These are phyloP conservation scores for Dryas iulia DNA, from an alignment of 1,140 invertebrate species.

Conservation along the genomic window DNA sequence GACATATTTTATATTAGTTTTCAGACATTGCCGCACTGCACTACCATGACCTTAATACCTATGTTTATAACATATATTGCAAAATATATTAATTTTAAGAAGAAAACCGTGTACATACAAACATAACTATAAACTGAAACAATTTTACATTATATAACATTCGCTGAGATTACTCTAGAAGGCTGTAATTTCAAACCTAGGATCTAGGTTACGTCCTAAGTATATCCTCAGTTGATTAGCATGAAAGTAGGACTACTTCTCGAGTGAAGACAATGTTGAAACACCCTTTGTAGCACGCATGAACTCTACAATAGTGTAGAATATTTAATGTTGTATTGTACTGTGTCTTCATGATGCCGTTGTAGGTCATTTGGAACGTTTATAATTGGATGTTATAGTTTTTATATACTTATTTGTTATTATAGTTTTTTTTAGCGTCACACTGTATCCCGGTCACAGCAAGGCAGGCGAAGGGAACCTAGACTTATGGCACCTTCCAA, in stretches of 20 bases:
- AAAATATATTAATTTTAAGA: no score
- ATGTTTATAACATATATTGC: no score
- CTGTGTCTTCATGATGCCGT: neutral
- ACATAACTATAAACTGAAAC: neutral
- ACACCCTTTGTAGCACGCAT: neutral
- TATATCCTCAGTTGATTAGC: constrained; percentile 20
- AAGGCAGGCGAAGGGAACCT: no score
- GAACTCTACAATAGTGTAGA: neutral
- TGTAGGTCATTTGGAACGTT: neutral
- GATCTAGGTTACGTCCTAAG: constrained; percentile 26
- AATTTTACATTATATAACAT: neutral
- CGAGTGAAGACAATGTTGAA: neutral
- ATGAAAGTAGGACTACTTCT: constrained; percentile 15
- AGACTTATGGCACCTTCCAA: no score
- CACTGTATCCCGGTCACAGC: no score
- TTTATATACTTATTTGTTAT: neutral
- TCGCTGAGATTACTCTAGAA: neutral
- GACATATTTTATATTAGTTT: no score
- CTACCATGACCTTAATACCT: no score
- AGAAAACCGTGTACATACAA: neutral
- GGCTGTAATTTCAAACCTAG: constrained; percentile 12
- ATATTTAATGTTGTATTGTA: neutral
- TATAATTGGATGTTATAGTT: neutral
- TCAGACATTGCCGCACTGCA: no score
- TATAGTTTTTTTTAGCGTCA: no score